A percentile compares a stretch with the other conserved stretches of the same genome.
Conservation (phyloP, 2,113 vertebrate species). For the Martes martes region DNA sequence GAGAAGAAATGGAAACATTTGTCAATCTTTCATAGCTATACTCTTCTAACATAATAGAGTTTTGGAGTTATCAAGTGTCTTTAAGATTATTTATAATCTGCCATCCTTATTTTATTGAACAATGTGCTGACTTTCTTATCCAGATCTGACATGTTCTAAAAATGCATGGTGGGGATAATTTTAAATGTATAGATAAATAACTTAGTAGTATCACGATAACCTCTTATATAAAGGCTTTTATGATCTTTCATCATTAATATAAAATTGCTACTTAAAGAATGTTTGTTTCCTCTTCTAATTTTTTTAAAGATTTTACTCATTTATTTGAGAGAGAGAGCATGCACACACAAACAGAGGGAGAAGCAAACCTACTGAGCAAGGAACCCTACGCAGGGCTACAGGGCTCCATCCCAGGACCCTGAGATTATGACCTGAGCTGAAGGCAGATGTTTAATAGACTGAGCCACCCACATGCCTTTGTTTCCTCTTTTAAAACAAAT, state of each 20-base stretch:
- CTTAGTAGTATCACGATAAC: neutral
- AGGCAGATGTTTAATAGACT: neutral
- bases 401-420: too few relatives aligned
- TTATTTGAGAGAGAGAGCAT: neutral
- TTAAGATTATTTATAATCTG: neutral
- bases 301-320: neutral
- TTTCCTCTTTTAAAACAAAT: neutral
- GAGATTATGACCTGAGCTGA: neutral
- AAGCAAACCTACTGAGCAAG: neutral
- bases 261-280: neutral
- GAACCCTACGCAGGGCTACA: too few relatives aligned
- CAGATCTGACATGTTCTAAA: neutral
- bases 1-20: neutral
- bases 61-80: neutral
- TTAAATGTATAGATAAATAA: neutral
- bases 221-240: neutral
- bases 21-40: neutral
- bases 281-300: neutral
- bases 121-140: neutral
- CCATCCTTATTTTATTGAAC: neutral
- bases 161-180: neutral
- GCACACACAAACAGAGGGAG: too few relatives aligned
- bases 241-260: neutral
- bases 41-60: neutral
- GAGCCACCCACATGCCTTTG: neutral